Percentiles rank a stretch among this genome's conserved stretches.
These are phyloP conservation scores for Ophion slaviceki DNA, from an alignment of 2,888 invertebrate species.

Conservation along the genomic window DNA sequence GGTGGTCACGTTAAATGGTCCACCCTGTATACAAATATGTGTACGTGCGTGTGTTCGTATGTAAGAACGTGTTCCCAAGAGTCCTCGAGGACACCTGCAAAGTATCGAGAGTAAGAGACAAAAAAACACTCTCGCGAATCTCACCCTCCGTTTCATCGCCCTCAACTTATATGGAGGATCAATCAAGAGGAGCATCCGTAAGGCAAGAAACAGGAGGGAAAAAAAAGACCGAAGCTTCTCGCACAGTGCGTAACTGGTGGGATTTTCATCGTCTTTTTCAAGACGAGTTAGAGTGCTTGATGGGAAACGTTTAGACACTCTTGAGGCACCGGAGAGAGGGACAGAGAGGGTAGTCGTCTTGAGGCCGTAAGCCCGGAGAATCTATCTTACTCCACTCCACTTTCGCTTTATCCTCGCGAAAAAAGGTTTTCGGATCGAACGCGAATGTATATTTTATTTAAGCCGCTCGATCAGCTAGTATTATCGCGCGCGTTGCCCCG, in stretches of 20 bases:
- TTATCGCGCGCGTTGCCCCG: conserved; percentile 57
- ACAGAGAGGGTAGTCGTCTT: conserved; percentile 15
- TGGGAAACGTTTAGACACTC: conserved; percentile 64
- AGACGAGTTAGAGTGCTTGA: conserved; percentile 46
- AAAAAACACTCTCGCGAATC: conserved; percentile 11
- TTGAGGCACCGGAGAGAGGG: neutral
- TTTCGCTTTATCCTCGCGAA: conserved; percentile 6
- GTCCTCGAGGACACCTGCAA: conserved; percentile 51
- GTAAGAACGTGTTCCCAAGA: conserved; percentile 45
- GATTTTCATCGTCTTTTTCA: conserved; percentile 24
- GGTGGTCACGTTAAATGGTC: too few species aligned
- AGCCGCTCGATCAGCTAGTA: conserved; percentile 68
- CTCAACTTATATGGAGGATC: conserved; percentile 33
- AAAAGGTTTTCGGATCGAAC: conserved; percentile 62
- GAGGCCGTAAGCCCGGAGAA: conserved; percentile 8
- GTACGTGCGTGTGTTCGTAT: neutral
- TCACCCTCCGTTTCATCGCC: conserved; percentile 26
- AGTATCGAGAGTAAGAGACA: conserved; percentile 2
- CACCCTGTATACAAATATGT: too few species aligned
- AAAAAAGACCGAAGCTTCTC: conserved; percentile 24
- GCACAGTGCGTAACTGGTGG: conserved; percentile 15
- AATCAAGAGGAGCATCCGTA: conserved; percentile 28
- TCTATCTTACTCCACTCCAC: conserved; percentile 21
- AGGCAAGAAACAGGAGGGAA: neutral
- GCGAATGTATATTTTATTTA: conserved; percentile 68